Conservation (phyloP, 2,888 invertebrate species). For the Tineola bisselliella region DNA sequence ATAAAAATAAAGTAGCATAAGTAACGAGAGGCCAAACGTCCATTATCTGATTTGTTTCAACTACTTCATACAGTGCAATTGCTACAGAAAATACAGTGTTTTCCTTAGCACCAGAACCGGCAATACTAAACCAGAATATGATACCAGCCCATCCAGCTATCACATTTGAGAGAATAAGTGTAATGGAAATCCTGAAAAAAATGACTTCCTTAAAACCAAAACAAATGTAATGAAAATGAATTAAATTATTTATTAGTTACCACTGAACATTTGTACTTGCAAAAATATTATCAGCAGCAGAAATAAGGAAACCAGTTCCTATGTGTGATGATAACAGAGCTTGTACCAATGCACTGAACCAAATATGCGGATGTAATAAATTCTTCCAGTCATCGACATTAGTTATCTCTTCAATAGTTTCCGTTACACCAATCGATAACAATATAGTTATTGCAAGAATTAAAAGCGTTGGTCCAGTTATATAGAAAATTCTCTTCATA, state of each 20-base stretch:
- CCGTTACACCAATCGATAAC: conserved; percentile 26
- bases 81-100: conserved; percentile 34
- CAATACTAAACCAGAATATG: conserved; percentile 42
- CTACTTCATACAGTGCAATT: conserved; percentile 30
- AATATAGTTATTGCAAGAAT: conserved; percentile 27
- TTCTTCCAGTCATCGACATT: conserved; percentile 28
- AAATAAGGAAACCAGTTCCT: conserved; percentile 45
- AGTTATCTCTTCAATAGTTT: conserved; percentile 24
- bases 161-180: conserved; percentile 31
- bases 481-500: conserved; percentile 44
- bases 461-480: conserved; percentile 30
- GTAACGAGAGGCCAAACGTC: conserved; percentile 36
- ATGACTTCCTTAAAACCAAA: neutral
- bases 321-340: conserved; percentile 42
- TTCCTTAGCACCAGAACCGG: conserved; percentile 25
- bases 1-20: conserved; percentile 32
- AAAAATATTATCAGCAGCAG: conserved; percentile 43
- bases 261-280: conserved; percentile 40
- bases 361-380: conserved; percentile 34
- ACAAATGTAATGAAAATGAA: too few species aligned
- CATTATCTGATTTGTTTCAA: conserved; percentile 24
- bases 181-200: conserved; percentile 36
- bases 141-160: conserved; percentile 35
- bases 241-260: conserved; percentile 25
- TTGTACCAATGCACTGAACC: conserved; percentile 42